phyloP scores from a whole-genome alignment of 2,888 invertebrate species.

The Bellardia bayeri region DNA sequence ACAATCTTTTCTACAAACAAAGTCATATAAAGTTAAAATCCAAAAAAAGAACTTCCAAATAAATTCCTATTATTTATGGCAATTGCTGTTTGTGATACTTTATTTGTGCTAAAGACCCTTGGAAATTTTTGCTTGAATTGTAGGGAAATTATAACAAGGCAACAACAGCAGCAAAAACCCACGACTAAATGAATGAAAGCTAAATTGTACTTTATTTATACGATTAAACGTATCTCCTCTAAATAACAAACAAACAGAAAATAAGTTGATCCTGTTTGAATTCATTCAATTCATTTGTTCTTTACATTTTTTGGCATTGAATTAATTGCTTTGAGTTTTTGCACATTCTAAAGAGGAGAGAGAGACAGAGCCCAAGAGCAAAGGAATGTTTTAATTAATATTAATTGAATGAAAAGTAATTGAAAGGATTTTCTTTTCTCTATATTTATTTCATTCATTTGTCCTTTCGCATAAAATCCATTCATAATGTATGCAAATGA shows the following conservation, averaged over 20 bases:
- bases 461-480: conserved; percentile 73
- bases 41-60: conserved; percentile 75
- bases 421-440: conserved; percentile 80
- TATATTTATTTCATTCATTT: conserved; percentile 75
- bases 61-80: conserved; percentile 83
- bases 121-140: conserved; percentile 53
- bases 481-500: conserved; percentile 83
- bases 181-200: conserved; percentile 69
- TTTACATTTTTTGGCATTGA: conserved; percentile 62
- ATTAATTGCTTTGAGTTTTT: conserved; percentile 63
- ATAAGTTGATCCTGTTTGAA: conserved; percentile 66
- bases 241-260: conserved; percentile 60
- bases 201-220: conserved; percentile 65
- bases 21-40: conserved; percentile 49
- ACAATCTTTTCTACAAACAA: conserved; percentile 25
- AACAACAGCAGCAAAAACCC: conserved; percentile 71
- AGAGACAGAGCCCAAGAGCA: conserved; percentile 26
- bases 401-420: conserved; percentile 82
- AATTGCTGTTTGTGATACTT: conserved; percentile 83
- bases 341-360: background rate
- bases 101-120: conserved; percentile 75
- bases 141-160: conserved; percentile 72
- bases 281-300: conserved; percentile 37
- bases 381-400: conserved; percentile 82
- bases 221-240: conserved; percentile 47